phyloP scores from a whole-genome alignment of 2,888 invertebrate genomes.

The Brenthis daphne region DNA sequence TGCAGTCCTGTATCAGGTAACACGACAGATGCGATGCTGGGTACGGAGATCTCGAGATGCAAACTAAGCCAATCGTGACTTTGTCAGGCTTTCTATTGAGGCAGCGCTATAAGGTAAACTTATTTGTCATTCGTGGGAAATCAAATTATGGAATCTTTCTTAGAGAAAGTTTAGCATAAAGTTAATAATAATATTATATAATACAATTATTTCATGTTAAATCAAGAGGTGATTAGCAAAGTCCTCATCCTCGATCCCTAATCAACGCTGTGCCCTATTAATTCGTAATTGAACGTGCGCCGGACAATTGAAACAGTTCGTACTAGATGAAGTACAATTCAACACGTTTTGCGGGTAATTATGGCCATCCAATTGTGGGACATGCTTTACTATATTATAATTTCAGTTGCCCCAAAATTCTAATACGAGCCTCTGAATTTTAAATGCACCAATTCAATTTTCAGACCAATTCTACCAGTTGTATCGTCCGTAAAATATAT shows the following conservation, averaged over 20 bases:
- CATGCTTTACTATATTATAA: conserved; percentile 50
- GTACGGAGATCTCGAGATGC: conserved; percentile 71
- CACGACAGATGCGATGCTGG: conserved; percentile 70
- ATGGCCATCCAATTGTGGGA: conserved; percentile 59
- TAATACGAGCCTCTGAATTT: conserved; percentile 45
- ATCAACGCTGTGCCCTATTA: conserved; percentile 63
- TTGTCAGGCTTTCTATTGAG: conserved; percentile 71
- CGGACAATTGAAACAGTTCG: conserved; percentile 64
- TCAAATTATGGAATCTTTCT: conserved; percentile 58
- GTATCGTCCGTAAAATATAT: conserved; percentile 31
- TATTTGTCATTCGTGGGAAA: conserved; percentile 78
- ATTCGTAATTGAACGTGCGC: conserved; percentile 64
- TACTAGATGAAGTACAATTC: conserved; percentile 59
- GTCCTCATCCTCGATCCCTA: conserved; percentile 64
- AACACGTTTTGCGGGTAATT: conserved; percentile 72
- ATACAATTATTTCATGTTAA: conserved; percentile 55
- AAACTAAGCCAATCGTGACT: conserved; percentile 78
- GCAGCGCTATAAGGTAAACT: conserved; percentile 64
- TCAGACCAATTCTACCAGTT: conserved; percentile 36
- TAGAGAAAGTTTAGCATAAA: conserved; percentile 50
- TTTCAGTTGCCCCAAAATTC: conserved; percentile 51
- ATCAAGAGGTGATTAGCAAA: conserved; percentile 64
- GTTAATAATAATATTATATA: conserved; percentile 16
- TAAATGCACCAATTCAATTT: conserved; percentile 44
- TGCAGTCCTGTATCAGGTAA: conserved; percentile 65